phyloP scores from a whole-genome alignment of 2,888 invertebrate species.

The Sinelater perroti region DNA sequence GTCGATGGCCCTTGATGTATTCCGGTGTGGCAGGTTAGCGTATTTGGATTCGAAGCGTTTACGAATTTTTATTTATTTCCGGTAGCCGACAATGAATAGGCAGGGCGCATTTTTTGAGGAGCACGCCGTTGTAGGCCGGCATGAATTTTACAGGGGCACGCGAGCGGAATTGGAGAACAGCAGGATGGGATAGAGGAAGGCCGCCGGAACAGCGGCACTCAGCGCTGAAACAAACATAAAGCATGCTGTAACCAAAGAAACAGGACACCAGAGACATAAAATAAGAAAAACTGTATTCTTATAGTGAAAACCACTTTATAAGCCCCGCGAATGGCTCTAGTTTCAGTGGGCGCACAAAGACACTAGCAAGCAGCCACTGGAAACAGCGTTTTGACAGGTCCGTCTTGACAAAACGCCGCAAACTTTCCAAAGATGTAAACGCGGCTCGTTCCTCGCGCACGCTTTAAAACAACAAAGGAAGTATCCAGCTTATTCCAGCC shows the following conservation, averaged over 20 bases:
- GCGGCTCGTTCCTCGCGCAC: background rate
- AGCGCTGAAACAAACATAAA: constrained; percentile 41
- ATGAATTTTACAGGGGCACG: constrained; percentile 39
- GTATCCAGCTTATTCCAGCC: background rate
- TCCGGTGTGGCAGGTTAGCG: constrained; percentile 14
- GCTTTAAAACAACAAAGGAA: constrained; percentile 7
- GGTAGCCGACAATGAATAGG: constrained; percentile 27
- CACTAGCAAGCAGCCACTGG: constrained; percentile 22
- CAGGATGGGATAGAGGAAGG: constrained; percentile 52
- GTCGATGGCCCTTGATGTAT: constrained; percentile 12
- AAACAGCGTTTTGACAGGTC: constrained; percentile 23
- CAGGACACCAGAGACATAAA: constrained; percentile 40
- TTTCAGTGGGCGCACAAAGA: constrained; percentile 25
- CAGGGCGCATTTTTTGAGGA: constrained; percentile 25
- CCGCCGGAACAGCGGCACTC: constrained; percentile 38
- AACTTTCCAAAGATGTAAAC: too few relatives aligned
- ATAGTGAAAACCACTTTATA: constrained; percentile 40
- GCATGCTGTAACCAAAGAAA: constrained; percentile 41
- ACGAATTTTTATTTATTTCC: constrained; percentile 21
- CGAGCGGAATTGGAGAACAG: constrained; percentile 34
- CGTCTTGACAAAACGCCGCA: constrained; percentile 2
- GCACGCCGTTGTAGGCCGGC: constrained; percentile 24
- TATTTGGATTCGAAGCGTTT: constrained; percentile 16
- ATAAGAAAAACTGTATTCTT: constrained; percentile 39
- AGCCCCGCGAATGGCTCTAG: constrained; percentile 29